These are phyloP conservation scores for Ganaspis brasiliensis DNA, from an alignment of 2,888 invertebrate genomes.

Conservation along the genomic window DNA sequence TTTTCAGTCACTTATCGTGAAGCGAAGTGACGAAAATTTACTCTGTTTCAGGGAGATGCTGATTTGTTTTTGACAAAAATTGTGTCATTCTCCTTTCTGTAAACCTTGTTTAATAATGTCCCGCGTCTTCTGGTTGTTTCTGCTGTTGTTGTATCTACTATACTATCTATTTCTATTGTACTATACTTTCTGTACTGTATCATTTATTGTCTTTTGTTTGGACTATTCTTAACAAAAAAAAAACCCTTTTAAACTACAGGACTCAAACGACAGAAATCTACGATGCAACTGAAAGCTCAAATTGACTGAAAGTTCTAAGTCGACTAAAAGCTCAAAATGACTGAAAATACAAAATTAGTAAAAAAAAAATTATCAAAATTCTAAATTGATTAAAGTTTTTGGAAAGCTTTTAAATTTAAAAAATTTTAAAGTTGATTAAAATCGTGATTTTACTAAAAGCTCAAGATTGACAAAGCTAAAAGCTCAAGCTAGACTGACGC, in stretches of 20 bases:
- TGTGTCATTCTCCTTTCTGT: conserved; percentile 51
- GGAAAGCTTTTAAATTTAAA: too few relatives aligned
- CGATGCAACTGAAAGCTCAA: background rate
- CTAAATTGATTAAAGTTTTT: too few relatives aligned
- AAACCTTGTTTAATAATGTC: conserved; percentile 3
- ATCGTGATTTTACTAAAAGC: too few relatives aligned
- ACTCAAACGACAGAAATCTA: background rate
- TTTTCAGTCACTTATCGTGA: conserved; percentile 56
- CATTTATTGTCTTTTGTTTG: conserved; percentile 20
- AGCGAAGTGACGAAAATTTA: conserved; percentile 70
- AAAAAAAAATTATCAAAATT: too few relatives aligned
- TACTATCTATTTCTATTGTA: conserved; percentile 68
- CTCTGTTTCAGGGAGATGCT: conserved; percentile 79
- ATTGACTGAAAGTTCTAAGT: background rate
- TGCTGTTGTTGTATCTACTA: conserved; percentile 74
- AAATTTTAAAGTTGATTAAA: too few relatives aligned
- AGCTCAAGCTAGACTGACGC: too few relatives aligned
- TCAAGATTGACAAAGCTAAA: too few relatives aligned
- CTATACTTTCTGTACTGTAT: conserved; percentile 57
- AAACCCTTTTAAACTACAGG: background rate
- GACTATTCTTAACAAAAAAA: conserved; percentile 4
- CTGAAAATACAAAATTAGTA: too few relatives aligned
- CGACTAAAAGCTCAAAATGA: background rate
- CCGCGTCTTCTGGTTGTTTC: conserved; percentile 72
- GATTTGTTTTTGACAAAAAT: conserved; percentile 62